These are phyloP conservation scores for Hemicordylus capensis DNA, from an alignment of 2,113 vertebrate genomes.

Conservation along the genomic window DNA sequence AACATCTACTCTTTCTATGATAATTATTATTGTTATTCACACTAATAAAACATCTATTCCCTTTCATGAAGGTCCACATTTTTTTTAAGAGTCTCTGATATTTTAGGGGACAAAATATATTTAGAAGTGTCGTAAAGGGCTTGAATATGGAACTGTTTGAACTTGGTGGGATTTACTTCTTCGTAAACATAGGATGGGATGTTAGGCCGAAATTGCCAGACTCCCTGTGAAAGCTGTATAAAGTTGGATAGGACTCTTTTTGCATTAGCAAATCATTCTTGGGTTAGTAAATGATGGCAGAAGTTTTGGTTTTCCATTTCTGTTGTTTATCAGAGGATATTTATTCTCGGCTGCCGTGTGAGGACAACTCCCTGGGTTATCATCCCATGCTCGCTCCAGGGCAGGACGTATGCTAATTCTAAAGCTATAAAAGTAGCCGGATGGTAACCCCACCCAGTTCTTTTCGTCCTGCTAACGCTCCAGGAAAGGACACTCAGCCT, in stretches of 20 bases:
- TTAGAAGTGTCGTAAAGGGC: not conserved
- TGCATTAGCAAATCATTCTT: not conserved
- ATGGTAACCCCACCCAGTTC: too few relatives aligned
- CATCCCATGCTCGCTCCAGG: too few relatives aligned
- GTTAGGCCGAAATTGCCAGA: not conserved
- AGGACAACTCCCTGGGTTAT: too few relatives aligned
- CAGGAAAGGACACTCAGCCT: too few relatives aligned
- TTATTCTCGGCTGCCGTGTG: too few relatives aligned
- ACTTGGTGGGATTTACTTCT: not conserved
- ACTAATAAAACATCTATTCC: not conserved
- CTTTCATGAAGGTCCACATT: not conserved
- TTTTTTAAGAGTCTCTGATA: too few relatives aligned
- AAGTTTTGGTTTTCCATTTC: not conserved
- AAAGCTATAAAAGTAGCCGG: too few relatives aligned
- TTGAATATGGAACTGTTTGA: not conserved
- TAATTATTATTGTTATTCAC: too few relatives aligned
- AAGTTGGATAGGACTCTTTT: not conserved
- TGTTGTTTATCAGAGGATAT: not conserved
- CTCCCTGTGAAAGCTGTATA: not conserved
- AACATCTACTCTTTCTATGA: not conserved
- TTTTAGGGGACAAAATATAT: not conserved
- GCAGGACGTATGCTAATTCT: too few relatives aligned
- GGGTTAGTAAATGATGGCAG: not conserved
- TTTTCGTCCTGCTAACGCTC: too few relatives aligned
- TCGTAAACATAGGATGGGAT: not conserved